Evolutionary conservation across 2,888 invertebrate species (phyloP), one percentile per base, ranked within the genome.

Genomic region (Trichopria drosophilae): DNA sequence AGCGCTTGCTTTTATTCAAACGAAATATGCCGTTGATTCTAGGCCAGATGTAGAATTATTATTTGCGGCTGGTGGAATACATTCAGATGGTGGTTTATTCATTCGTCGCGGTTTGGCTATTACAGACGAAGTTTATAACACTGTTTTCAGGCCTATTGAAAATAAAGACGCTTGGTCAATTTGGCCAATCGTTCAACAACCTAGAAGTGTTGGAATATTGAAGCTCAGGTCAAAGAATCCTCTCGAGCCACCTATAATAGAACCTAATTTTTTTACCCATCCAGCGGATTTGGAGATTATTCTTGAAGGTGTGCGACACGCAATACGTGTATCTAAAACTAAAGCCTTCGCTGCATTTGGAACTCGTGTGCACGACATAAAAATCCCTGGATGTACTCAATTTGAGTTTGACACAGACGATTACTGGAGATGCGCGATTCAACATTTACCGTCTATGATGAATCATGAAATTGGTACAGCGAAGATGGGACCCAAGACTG

Each of bases 191-290:
- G 68, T 88, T 23, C 81, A 88, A 72, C 79, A 86, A 56, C 88
- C 90, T 0, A 81, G 82, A 66, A 88, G 88, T n/a, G 79, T 79
- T 58, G 88, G 89, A 0, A 78, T 82, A 53, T 73, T 89, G 0
- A 79, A 78, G 71, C 77, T 93, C n/a, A 81, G 79, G 63, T 86
- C 84, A 9, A 83, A 78, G 50, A 83, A 91, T 70, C 90, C 91
- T 0, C 81, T 81, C 60, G 80, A 83, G 0, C 82, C 85, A 62
- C 90, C 93, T 0, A 76, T 81, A n/a, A 79, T 92, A 43, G 82
- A 90, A 59, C 87, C 90, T 0, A 89, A 88, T 69, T 96, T 93
- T 72, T 82, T 93, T 66, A 80, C 84, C 0, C 81, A 88, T 65
- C 80, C 79, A 4, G 78, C 65, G 1, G 75, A 75, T 40, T 9